Conservation (phyloP, 2,888 invertebrate species). For the Carcina quercana region DNA sequence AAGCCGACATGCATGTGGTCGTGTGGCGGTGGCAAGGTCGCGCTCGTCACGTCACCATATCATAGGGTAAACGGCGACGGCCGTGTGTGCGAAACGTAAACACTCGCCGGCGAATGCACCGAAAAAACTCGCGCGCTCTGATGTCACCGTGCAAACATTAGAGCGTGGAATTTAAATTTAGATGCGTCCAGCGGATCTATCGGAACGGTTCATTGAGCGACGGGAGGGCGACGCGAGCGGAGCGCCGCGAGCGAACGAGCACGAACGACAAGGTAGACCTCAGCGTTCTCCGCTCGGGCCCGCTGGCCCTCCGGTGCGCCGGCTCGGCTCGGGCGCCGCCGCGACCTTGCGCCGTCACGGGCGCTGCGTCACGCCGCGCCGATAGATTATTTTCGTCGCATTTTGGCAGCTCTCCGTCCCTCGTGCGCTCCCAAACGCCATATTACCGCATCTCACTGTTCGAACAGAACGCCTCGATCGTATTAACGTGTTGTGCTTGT, state of each 20-base stretch:
- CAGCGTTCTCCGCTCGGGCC: constrained; percentile 4
- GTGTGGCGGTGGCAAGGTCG: constrained; percentile 42
- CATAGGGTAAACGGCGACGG: constrained; percentile 39
- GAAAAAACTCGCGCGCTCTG: constrained; percentile 57
- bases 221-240: constrained; percentile 67
- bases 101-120: constrained; percentile 54
- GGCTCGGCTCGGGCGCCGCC: constrained; percentile 14
- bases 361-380: constrained; percentile 58
- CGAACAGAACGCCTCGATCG: constrained; percentile 34
- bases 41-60: constrained; percentile 36
- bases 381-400: constrained; percentile 65
- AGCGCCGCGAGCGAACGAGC: constrained; percentile 62
- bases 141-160: constrained; percentile 69
- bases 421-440: constrained; percentile 35
- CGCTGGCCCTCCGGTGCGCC: constrained; percentile 4
- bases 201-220: constrained; percentile 67
- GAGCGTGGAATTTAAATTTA: constrained; percentile 64
- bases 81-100: constrained; percentile 61
- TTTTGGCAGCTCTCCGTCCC: constrained; percentile 57
- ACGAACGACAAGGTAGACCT: constrained; percentile 59
- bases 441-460: constrained; percentile 31
- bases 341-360: constrained; percentile 65
- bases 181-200: constrained; percentile 56
- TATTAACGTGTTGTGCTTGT: constrained; percentile 22
- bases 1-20: too few relatives aligned